phyloP scores from a whole-genome alignment of 2,888 invertebrate species.

The Gortyna flavago region DNA sequence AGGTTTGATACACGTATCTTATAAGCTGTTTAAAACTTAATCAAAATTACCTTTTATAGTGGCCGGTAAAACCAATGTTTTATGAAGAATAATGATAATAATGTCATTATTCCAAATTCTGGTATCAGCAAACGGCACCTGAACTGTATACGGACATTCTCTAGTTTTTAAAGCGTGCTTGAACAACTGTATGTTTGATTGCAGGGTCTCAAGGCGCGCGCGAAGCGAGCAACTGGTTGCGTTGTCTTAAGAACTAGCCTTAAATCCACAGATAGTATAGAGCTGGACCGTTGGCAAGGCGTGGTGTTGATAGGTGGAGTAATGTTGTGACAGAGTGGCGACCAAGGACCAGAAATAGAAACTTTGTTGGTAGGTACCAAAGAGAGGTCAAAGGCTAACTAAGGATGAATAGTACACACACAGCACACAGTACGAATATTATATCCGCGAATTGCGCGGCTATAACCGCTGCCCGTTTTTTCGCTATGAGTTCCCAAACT shows the following conservation, averaged over 20 bases:
- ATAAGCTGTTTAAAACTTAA: background rate
- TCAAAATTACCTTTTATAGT: background rate
- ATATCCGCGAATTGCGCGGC: no score
- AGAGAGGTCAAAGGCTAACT: background rate
- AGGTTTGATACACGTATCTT: slow-evolving; percentile 1
- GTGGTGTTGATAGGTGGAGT: background rate
- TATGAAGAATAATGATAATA: background rate
- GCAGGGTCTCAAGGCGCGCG: background rate
- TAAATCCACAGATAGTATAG: background rate
- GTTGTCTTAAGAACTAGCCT: background rate
- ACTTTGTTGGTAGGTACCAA: background rate
- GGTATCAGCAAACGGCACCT: background rate
- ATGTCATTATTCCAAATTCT: background rate
- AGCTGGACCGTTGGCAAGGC: background rate
- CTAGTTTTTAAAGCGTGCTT: no score
- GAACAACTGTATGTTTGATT: slow-evolving; percentile 7
- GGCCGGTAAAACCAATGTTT: no score
- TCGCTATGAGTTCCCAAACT: no score
- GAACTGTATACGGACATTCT: background rate
- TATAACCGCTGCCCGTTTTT: no score
- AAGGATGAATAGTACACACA: background rate
- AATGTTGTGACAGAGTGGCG: background rate
- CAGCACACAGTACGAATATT: no score
- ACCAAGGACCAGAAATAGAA: no score
- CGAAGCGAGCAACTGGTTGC: background rate